These are phyloP conservation scores for Lepilemur septentrionalis DNA, from an alignment of 2,797 vertebrate species.

Conservation along the genomic window DNA sequence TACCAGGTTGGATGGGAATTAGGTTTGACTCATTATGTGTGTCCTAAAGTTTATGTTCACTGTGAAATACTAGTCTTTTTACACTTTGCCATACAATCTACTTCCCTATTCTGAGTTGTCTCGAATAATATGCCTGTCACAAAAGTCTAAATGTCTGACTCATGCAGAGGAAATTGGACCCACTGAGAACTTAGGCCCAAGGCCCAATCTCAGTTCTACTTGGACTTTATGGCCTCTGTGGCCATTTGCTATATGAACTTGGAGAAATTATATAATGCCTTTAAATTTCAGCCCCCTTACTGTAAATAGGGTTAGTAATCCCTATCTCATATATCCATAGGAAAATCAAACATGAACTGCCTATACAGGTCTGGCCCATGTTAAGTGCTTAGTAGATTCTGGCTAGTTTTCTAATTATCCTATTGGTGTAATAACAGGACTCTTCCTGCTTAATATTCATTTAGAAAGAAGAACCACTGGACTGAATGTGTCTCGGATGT, in stretches of 20 bases:
- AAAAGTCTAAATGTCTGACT: neutral
- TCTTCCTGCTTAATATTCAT: neutral
- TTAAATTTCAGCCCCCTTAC: neutral
- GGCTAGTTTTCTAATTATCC: neutral
- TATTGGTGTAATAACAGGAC: neutral
- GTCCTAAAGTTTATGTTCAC: neutral
- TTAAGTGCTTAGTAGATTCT: neutral
- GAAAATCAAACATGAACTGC: neutral
- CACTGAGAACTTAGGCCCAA: neutral
- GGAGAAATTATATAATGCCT: neutral
- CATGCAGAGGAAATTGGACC: neutral
- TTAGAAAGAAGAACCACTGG: neutral
- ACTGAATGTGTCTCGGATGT: neutral
- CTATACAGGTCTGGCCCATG: neutral
- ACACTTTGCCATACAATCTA: neutral
- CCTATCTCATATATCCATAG: neutral
- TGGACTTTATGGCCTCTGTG: neutral
- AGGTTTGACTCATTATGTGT: neutral
- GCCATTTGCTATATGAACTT: neutral
- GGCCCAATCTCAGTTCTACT: neutral
- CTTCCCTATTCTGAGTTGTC: neutral
- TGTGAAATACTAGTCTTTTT: neutral
- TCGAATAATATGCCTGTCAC: neutral
- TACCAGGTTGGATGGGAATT: neutral
- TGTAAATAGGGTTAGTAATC: neutral